These are phyloP conservation scores for Oreotrochilus melanogaster DNA, from an alignment of 2,113 vertebrate genomes.

Conservation along the genomic window DNA sequence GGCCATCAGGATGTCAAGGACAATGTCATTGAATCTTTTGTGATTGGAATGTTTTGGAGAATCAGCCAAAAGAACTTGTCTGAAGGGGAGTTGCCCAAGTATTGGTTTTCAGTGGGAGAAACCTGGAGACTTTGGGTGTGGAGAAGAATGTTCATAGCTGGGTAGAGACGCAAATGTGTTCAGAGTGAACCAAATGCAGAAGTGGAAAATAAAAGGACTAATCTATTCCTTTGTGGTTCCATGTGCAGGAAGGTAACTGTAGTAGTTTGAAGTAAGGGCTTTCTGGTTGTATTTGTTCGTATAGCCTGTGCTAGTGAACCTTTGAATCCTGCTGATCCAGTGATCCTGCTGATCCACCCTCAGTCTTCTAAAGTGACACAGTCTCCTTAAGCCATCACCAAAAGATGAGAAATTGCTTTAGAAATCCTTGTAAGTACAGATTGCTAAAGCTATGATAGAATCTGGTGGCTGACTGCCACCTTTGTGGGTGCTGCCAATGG, in stretches of 20 bases:
- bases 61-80: not conserved
- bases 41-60: fast-evolving
- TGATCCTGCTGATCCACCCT: not conserved
- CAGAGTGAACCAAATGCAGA: not conserved
- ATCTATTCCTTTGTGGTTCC: not conserved
- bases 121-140: not conserved
- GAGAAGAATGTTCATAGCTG: not conserved
- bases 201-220: not conserved
- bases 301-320: not conserved
- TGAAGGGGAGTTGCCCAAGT: not conserved
- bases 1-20: not conserved
- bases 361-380: not conserved
- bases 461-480: not conserved
- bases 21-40: not conserved
- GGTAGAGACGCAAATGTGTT: not conserved
- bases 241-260: not conserved
- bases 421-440: not conserved
- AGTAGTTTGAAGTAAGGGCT: not conserved
- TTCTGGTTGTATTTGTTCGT: not conserved
- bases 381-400: not conserved
- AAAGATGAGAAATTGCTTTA: not conserved
- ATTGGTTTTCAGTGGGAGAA: not conserved
- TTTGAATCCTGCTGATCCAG: not conserved
- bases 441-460: not conserved
- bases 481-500: not conserved